Evolutionary conservation across 2,888 invertebrate species (phyloP), one percentile per base, ranked within the genome.

Genomic region (Mellilla xanthometata): DNA sequence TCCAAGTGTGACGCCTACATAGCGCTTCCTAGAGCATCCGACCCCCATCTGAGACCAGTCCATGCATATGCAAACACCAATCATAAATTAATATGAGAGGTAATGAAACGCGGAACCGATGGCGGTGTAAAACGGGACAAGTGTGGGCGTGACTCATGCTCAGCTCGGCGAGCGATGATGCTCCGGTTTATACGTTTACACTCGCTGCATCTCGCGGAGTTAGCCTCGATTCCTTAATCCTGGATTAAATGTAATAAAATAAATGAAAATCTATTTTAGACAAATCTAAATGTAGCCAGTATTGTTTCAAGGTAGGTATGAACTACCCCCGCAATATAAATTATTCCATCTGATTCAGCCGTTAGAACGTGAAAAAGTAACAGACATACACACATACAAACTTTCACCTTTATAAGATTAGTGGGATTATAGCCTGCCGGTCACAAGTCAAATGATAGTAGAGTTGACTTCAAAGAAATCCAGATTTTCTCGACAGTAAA

Each of bases 51-150:
- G 29, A 30, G 31, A 43, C 46, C 46, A 42, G 40, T 39, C 52
- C 51, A 71, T 74, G 68, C 71, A 74, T 76, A 76, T 76, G 76
- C 68, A 76, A 68, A 60, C 42, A 51, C 52, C 47, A 46, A 52
- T 65, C 69, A 71, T 76, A 77, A 73, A 72, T 76, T 68, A 74
- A 73, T 74, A 65, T 65, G 68, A 68, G 65, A 72, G 73, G 54
- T 77, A 76, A 79, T 76, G 67, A 73, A 72, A 80, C 60, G 66
- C 79, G 81, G 81, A 80, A 81, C 72, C 50, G 54, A 49, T 43
- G 32, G 32, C 33, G 36, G 67, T 68, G 67, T 58, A 57, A 66
- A 72, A 56, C 58, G 52, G 64, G 60, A 48, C 47, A 45, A 54
- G 62, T 63, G 75, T 70, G 65, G 72, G 72, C 57, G 56, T 49